Base-by-base conservation (phyloP, 1,140 invertebrate genomes). In the Battus philenor region DNA sequence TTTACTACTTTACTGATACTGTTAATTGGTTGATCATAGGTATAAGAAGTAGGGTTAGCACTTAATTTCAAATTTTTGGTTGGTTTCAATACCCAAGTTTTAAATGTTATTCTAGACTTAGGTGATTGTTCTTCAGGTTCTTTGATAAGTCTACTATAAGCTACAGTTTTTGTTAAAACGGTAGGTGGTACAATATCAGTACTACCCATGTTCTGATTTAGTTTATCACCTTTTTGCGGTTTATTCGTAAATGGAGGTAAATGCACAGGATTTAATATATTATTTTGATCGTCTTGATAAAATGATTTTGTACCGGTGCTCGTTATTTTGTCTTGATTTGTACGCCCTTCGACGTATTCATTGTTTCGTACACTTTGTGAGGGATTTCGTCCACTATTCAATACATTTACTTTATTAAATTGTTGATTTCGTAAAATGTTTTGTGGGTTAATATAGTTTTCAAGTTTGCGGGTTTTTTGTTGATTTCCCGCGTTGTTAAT, bases 11-110 rank as follows among this genome's bases (percentile, higher is more conserved):
- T 50, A 30, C 31, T 34, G 8, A 45, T 34, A 7, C 43, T 27
- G 29, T 51, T 53, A 24, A 56, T 45, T 31, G 74, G 68, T 18
- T 44, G 58, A 26, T 55, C 33, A 38, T 75, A 74, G 13, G 51
- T 68, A 32, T 79, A 79, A n/a, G 78, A 45, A 45, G 64, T 65
- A 11, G 68, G 50, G 9, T 74, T 54, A 15, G 50, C 51, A 7
- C 67, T 54, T 36, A 81, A 47, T 44, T 68, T 70, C 12, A 59
- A 57, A 31, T 50, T 46, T 53, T 71, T 81, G 7, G 69, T 64
- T 3, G 80, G 80, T 55, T 76, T 77, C n/a, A 81, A 56, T 16
- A 85, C 74, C 78, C 78, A 85, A 6, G 77, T 81, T 63, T 83
- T 85, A 33, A 80, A 72, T 27, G 71, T 79, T 16, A 85, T 69